Base-by-base conservation (phyloP, 2,113 vertebrate species). In the Macquaria australasica region DNA sequence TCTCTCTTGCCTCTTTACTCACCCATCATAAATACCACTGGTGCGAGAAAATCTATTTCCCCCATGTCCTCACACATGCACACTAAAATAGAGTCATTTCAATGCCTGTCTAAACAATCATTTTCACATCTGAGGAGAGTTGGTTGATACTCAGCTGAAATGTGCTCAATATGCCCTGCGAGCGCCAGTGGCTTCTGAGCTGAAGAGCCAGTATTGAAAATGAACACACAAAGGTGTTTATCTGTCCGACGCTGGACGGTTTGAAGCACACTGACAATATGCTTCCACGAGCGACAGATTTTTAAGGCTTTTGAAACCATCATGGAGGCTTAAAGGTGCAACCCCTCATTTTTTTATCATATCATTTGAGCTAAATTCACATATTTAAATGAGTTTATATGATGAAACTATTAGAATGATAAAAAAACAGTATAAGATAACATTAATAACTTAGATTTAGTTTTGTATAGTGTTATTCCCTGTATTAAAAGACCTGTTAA, bases 1-100 rank as follows among this genome's bases (percentile, higher is more conserved):
- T 69, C 63, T 72, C 87, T 76, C 76, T 82, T 8, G 37, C 79
- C 77, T 90, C 89, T 86, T 79, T 63, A 89, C 69, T 81, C 79
- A 28, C 79, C 82, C 82, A 50, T 91, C 86, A 88, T 88, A 92
- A 94, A 93, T 88, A 87, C 77, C 82, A 84, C 79, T 78, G 85
- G 77, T 90, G 84, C 73, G 62, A 91, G 76, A 90, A 89, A 91
- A 90, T 86, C 80, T 74, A 90, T 95, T 91, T 87, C 84, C 89
- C 77, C 84, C 56, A 75, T 86, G 79, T 87, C 87, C 77, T 90
- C 79, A 84, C 72, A 77, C 81, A 77, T 73, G 82, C 75, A 81
- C 63, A 51, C 64, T 77, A 81, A 88, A 90, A 92, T 73, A 73
- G 60, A 82, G 82, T 86, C 82, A 86, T 88, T 90, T 84, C 77